Conservation (phyloP, 2,113 vertebrate genomes). For the Podarcis raffonei region DNA sequence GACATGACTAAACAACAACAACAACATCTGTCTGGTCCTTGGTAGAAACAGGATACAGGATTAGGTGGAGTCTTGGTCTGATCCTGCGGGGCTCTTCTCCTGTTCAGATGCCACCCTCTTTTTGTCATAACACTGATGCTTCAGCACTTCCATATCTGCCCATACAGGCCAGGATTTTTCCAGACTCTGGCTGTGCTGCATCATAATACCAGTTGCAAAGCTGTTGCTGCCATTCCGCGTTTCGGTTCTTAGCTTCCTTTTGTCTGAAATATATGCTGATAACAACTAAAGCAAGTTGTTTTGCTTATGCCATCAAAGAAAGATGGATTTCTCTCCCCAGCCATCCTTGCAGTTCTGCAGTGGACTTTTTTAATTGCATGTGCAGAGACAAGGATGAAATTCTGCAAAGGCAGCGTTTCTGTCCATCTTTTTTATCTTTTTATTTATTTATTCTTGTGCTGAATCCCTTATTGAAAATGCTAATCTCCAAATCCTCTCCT, state of each 20-base stretch:
- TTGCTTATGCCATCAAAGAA: background rate
- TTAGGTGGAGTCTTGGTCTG: background rate
- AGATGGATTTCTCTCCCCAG: background rate
- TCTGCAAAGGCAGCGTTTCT: slow-evolving; percentile 45
- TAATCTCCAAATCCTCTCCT: slow-evolving; percentile 43
- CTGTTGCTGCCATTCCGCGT: background rate
- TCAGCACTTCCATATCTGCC: background rate
- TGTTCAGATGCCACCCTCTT: background rate
- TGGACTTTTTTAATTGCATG: slow-evolving; percentile 37
- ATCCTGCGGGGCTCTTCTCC: background rate
- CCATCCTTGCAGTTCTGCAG: slow-evolving; percentile 33
- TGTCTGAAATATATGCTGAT: no score
- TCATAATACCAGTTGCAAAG: background rate
- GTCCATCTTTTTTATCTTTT: background rate
- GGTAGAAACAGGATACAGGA: background rate
- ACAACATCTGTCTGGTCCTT: background rate
- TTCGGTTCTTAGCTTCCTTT: background rate
- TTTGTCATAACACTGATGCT: background rate
- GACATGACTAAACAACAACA: no score
- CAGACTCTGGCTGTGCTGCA: background rate
- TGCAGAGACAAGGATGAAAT: slow-evolving; percentile 34
- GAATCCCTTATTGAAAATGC: slow-evolving; percentile 44
- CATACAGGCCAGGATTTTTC: background rate
- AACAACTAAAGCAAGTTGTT: slow-evolving; percentile 25
- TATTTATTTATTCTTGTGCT: background rate